These are phyloP conservation scores for Drosophila greeni DNA, from an alignment of 2,888 invertebrate species.

Conservation along the genomic window DNA sequence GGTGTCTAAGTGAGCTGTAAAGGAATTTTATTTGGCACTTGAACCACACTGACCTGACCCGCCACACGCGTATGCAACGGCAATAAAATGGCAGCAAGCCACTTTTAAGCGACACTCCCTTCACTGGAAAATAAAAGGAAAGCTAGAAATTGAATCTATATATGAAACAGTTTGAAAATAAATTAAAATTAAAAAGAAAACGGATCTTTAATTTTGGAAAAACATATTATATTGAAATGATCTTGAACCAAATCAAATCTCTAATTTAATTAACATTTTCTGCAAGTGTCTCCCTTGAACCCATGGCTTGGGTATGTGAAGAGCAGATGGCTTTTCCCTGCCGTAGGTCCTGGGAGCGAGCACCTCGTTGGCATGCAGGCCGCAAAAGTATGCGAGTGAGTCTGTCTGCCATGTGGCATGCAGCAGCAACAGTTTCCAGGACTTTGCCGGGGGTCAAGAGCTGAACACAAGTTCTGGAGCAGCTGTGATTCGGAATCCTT, in stretches of 20 bases:
- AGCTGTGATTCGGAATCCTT: slow-evolving; percentile 28
- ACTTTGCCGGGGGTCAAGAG: slow-evolving; percentile 28
- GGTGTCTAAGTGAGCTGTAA: slow-evolving; percentile 26
- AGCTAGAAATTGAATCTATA: no score
- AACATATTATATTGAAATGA: not conserved
- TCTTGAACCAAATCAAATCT: not conserved
- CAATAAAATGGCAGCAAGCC: slow-evolving; percentile 13
- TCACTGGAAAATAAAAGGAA: not conserved
- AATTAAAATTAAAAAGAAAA: not conserved
- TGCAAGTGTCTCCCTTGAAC: not conserved
- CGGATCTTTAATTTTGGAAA: no score
- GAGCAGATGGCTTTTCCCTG: slow-evolving; percentile 4
- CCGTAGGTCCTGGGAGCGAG: slow-evolving; percentile 13
- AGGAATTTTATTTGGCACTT: slow-evolving; percentile 29
- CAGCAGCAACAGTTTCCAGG: slow-evolving; percentile 26
- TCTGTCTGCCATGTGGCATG: slow-evolving; percentile 48
- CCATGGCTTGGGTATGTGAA: not conserved
- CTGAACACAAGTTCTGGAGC: slow-evolving; percentile 19
- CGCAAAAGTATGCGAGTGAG: slow-evolving; percentile 52
- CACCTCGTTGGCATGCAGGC: slow-evolving; percentile 47
- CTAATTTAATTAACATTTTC: not conserved
- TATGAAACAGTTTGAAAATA: not conserved
- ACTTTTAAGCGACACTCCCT: slow-evolving; percentile 1
- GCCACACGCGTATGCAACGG: slow-evolving; percentile 5
- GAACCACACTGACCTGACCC: slow-evolving; percentile 26